Conservation (phyloP, 2,797 vertebrate species). For the Mionectes olivaceus region DNA sequence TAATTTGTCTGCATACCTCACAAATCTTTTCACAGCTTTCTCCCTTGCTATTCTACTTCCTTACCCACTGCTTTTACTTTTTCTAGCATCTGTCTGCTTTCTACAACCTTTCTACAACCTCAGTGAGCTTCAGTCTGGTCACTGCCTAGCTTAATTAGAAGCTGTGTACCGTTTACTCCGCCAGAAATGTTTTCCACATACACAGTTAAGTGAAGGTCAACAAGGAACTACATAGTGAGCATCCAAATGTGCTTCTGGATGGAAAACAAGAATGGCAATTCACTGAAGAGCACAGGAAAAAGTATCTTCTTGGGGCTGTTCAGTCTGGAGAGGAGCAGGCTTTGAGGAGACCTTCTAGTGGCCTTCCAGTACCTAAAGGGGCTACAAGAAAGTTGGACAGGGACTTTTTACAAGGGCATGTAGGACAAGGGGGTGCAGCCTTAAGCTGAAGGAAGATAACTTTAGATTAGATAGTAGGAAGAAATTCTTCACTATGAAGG, state of each 20-base stretch:
- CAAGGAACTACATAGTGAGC: neutral
- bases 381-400: neutral
- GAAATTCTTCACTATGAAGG: neutral
- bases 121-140: neutral
- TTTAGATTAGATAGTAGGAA: neutral
- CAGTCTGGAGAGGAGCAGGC: neutral
- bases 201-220: neutral
- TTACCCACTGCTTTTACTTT: neutral
- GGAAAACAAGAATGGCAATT: neutral
- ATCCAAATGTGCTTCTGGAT: neutral
- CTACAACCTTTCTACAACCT: neutral
- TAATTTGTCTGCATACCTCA: neutral
- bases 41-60: neutral
- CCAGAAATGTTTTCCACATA: neutral
- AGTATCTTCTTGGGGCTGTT: neutral
- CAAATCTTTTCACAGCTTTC: neutral
- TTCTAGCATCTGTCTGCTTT: neutral
- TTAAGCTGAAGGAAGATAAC: neutral
- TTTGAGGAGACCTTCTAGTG: neutral
- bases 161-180: neutral
- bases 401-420: neutral
- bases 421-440: neutral
- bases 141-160: neutral
- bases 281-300: neutral
- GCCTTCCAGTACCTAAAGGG: neutral